A percentile compares a stretch with the other conserved stretches of the same genome.
Conservation (phyloP, 2,888 invertebrate genomes). For the Scaptomyza cyrtandrae region DNA sequence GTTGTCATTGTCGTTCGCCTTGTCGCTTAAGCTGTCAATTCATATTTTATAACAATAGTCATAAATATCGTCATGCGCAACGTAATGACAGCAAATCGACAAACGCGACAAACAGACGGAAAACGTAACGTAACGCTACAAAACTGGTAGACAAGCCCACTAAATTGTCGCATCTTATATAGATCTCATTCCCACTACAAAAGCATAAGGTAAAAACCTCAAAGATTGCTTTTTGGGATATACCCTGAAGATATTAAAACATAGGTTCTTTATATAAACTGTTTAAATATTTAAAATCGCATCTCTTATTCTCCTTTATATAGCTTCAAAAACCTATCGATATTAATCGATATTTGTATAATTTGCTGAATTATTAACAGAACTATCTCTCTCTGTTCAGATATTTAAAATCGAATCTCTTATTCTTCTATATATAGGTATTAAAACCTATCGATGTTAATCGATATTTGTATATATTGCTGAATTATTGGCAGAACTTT, state of each 20-base stretch:
- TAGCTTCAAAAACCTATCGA: not conserved
- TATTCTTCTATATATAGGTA: too few species aligned
- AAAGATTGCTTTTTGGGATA: not conserved
- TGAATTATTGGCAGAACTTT: too few species aligned
- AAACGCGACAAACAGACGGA: constrained; percentile 29
- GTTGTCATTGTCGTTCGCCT: constrained; percentile 30
- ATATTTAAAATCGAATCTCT: too few species aligned
- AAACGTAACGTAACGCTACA: constrained; percentile 21
- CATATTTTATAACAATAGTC: constrained; percentile 83
- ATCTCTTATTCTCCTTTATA: too few species aligned
- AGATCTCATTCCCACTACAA: not conserved
- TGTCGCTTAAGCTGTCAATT: constrained; percentile 82
- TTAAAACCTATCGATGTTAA: not conserved
- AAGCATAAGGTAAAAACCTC: not conserved
- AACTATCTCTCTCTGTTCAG: too few species aligned
- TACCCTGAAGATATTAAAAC: not conserved
- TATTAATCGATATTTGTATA: not conserved
- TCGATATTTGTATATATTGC: not conserved
- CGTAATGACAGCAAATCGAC: constrained; percentile 72
- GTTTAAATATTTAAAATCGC: too few species aligned
- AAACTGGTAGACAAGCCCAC: constrained; percentile 2
- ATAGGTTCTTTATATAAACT: too few species aligned
- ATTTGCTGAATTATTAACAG: not conserved
- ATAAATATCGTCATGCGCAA: constrained; percentile 80
- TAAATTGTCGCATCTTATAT: not conserved